These are phyloP conservation scores for Xylophagus ater DNA, from an alignment of 2,888 invertebrate genomes.

Conservation along the genomic window DNA sequence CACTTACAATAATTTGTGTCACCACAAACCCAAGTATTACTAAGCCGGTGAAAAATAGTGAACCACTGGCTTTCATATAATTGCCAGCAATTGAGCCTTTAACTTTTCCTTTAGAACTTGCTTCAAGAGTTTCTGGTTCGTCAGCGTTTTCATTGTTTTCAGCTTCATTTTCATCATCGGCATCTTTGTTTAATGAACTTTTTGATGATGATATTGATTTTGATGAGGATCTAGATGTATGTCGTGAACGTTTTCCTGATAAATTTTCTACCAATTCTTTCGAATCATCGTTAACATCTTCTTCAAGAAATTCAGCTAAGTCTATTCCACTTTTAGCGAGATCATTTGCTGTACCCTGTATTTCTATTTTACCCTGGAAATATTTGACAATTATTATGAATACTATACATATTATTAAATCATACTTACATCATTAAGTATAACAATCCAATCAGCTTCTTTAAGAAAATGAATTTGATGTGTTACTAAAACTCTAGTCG, in stretches of 20 bases:
- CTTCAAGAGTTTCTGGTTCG: conserved; percentile 27
- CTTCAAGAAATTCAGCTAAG: conserved; percentile 41
- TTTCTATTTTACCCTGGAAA: conserved; percentile 39
- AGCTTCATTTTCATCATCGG: conserved; percentile 27
- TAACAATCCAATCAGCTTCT: conserved; percentile 45
- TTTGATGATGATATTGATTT: conserved; percentile 12
- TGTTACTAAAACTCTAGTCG: conserved; percentile 60
- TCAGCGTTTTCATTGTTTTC: conserved; percentile 19
- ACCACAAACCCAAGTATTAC: conserved; percentile 40
- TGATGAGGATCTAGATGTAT: conserved; percentile 13
- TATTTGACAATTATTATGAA: neutral
- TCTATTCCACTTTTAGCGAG: conserved; percentile 41
- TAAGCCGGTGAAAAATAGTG: conserved; percentile 37
- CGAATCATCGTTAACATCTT: conserved; percentile 30
- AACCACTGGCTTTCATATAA: conserved; percentile 46
- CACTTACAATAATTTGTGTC: conserved; percentile 50
- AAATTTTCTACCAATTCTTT: conserved; percentile 10
- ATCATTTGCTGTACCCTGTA: conserved; percentile 40
- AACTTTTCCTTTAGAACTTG: conserved; percentile 38
- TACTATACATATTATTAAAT: neutral
- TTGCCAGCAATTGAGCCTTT: conserved; percentile 36
- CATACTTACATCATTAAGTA: conserved; percentile 46
- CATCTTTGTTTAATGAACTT: conserved; percentile 17
- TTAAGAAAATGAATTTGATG: conserved; percentile 62
- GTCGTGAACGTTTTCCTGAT: conserved; percentile 9